Base-by-base conservation (phyloP, 1,140 invertebrate genomes). In the Lordiphosa collinella region DNA sequence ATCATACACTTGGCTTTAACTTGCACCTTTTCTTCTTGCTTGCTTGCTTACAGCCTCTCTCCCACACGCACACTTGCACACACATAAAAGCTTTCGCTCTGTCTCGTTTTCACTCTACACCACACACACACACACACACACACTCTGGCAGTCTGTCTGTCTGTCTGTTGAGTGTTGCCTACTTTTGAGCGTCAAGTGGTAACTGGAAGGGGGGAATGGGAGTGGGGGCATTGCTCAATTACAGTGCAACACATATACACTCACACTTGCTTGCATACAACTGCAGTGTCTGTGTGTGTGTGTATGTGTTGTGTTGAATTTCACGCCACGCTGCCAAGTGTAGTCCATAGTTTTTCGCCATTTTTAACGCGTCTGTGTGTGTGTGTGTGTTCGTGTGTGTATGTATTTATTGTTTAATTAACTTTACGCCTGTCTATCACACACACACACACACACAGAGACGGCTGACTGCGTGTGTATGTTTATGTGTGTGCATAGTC, bases 341-440 rank as follows among this genome's bases (percentile, higher is more conserved):
- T 75, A 82, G 76, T 82, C 67, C 72, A 72, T 82, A 82, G 61
- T 82, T 82, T 82, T 82, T 82, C 78, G 78, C 78, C 73, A 84
- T 84, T 84, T 84, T 84, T 70, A 84, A 84, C 78, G 64, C 78
- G 63, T 59, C 53, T 57, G 52, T 59, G 51, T 64, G 32, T 65
- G 13, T 48, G 53, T 55, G 68, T 22, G 22, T 65, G 13, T 48
- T 49, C 52, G 68, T 22, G 22, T 22, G 37, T 52, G 13, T 80
- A 52, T 72, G 68, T 84, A 70, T 84, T 84, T 84, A 84, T 84
- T 84, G 78, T 84, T 84, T 84, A 84, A 84, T 84, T 84, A 84
- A 84, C 78, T 82, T 82, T 82, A 84, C 78, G 78, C 78, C 78
- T 84, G 78, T 82, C 78, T 84, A 76, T 82, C 72, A 68, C 67